Evolutionary conservation across 2,888 invertebrate species (phyloP).

Genomic region (Gymnosoma rotundatum): DNA sequence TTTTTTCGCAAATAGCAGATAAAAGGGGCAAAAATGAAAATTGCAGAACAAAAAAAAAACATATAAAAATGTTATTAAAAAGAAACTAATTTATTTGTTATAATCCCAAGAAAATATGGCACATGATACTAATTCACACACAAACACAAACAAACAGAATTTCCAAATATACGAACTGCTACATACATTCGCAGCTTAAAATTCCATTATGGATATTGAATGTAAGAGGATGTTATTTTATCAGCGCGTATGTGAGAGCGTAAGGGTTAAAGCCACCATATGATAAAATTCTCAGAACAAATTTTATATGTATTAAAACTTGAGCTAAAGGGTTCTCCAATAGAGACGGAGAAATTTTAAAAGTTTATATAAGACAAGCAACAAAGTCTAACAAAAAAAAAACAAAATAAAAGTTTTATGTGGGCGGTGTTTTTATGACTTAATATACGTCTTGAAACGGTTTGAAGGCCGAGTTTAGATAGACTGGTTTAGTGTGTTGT

Average conservation of each 20-base stretch:
- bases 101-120: slow-evolving; percentile 58
- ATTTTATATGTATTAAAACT: not conserved
- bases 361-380: no score
- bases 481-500: no score
- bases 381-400: no score
- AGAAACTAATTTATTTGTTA: slow-evolving; percentile 58
- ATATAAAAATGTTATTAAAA: slow-evolving; percentile 34
- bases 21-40: slow-evolving; percentile 30
- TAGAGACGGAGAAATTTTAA: no score
- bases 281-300: slow-evolving; percentile 44
- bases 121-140: slow-evolving; percentile 49
- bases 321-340: no score
- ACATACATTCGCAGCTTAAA: slow-evolving; percentile 14
- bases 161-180: not conserved
- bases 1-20: slow-evolving; percentile 38
- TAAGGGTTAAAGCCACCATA: slow-evolving; percentile 17
- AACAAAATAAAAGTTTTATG: no score
- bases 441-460: no score
- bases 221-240: not conserved
- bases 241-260: not conserved
- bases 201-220: slow-evolving; percentile 17
- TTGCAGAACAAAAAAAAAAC: not conserved
- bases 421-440: no score
- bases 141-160: not conserved
- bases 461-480: no score